These are phyloP conservation scores for Eurosta solidaginis DNA, from an alignment of 1,140 invertebrate species.

Conservation along the genomic window DNA sequence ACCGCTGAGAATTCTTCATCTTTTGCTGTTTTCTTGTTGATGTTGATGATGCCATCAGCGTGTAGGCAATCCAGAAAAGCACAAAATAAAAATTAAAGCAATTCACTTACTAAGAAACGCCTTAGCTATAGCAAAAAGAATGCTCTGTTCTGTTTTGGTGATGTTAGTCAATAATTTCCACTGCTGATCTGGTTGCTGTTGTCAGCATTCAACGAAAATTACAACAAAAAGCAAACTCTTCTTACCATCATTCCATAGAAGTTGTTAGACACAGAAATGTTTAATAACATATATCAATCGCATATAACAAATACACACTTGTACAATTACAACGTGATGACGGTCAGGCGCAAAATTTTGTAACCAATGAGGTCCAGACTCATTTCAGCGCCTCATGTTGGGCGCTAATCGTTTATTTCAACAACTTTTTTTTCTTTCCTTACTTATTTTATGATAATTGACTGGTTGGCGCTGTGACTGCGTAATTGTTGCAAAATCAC, in stretches of 20 bases:
- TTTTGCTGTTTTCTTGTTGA: neutral
- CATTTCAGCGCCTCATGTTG: no score
- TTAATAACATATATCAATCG: conserved; percentile 22
- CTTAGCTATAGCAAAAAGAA: neutral
- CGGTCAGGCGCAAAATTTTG: neutral
- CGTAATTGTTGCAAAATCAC: conserved; percentile 2
- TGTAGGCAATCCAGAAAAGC: neutral
- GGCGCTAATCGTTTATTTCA: conserved; percentile 19
- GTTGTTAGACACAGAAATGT: neutral
- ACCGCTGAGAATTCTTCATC: neutral
- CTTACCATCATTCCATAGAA: conserved; percentile 7
- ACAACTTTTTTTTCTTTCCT: neutral
- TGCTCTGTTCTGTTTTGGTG: neutral
- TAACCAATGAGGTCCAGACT: no score
- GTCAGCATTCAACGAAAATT: neutral
- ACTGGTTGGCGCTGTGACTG: neutral
- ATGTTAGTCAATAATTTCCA: neutral
- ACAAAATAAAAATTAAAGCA: neutral
- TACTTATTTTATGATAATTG: conserved; percentile 12
- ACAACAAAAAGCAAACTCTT: no score
- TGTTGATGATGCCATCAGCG: neutral
- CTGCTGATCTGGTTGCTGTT: conserved; percentile 16
- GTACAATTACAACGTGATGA: neutral
- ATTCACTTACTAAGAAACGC: neutral
- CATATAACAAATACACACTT: neutral